Percentiles rank a stretch among this genome's conserved stretches.
Conservation (phyloP, 2,888 invertebrate species). For the Andrena fulva region DNA sequence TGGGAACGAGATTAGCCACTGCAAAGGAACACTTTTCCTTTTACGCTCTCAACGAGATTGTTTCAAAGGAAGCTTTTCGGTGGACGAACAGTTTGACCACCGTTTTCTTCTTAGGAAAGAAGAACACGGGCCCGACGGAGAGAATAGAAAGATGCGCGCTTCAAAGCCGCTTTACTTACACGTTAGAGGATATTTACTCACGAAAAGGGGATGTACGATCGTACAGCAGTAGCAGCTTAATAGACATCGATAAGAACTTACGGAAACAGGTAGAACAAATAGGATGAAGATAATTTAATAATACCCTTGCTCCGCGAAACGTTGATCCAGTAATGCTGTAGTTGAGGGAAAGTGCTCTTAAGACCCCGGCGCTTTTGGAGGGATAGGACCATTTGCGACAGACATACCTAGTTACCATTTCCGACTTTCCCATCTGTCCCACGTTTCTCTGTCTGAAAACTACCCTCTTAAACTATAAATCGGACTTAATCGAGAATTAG, state of each 20-base stretch:
- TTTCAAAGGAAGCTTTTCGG: neutral
- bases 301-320: neutral
- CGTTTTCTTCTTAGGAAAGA: neutral
- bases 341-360: neutral
- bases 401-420: too few relatives aligned
- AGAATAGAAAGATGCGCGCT: neutral
- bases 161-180: slow-evolving; percentile 33
- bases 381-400: neutral
- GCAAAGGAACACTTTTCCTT: slow-evolving; percentile 1
- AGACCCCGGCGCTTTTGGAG: neutral
- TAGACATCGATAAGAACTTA: slow-evolving; percentile 38
- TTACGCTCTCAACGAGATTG: neutral
- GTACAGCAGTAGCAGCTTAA: slow-evolving; percentile 3
- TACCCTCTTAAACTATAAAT: slow-evolving; percentile 71
- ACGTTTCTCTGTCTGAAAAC: slow-evolving; percentile 28
- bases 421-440: neutral
- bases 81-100: neutral
- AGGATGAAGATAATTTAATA: slow-evolving; percentile 8
- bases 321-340: neutral
- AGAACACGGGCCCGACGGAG: too few relatives aligned
- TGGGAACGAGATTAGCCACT: neutral
- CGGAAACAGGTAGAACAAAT: slow-evolving; percentile 9
- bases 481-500: slow-evolving; percentile 78
- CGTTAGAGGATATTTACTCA: slow-evolving; percentile 30
- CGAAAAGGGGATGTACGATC: neutral